Evolutionary conservation across 1,140 invertebrate species (phyloP).

Genomic region (Xylocopa sonorina): DNA sequence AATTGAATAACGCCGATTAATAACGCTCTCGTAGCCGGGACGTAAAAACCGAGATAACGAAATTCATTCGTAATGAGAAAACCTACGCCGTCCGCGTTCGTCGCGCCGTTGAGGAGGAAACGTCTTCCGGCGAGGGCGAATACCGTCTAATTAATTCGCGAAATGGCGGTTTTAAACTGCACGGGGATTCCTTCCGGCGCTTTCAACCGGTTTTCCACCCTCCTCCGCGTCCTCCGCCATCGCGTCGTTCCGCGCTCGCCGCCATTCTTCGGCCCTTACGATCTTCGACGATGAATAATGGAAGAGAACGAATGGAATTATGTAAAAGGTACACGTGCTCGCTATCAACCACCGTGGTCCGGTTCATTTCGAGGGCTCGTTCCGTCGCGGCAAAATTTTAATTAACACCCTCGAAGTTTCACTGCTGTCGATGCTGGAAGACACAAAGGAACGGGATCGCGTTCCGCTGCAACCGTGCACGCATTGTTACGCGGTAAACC

Average conservation of each 20-base stretch:
- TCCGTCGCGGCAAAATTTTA: background rate
- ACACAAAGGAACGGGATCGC: no score
- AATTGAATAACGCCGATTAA: slow-evolving; percentile 44
- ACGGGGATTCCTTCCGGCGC: slow-evolving; percentile 20
- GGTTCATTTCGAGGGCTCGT: background rate
- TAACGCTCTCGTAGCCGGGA: background rate
- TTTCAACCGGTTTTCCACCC: background rate
- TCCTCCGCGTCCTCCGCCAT: background rate
- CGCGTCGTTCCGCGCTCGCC: background rate
- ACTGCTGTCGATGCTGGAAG: no score
- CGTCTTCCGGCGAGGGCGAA: background rate
- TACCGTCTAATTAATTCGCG: slow-evolving; percentile 57
- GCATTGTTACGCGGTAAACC: background rate
- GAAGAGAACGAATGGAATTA: slow-evolving; percentile 12
- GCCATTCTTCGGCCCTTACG: slow-evolving; percentile 14
- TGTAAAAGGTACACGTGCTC: slow-evolving; percentile 31
- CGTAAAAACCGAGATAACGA: slow-evolving; percentile 21
- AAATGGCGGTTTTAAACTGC: slow-evolving; percentile 53
- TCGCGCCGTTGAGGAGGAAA: background rate
- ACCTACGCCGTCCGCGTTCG: background rate
- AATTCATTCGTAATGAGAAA: slow-evolving; percentile 38
- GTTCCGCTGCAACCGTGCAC: no score
- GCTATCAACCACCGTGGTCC: background rate
- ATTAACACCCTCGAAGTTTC: slow-evolving; percentile 18
- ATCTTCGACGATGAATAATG: slow-evolving; percentile 47